Evolutionary conservation across 2,797 vertebrate genomes (phyloP), one percentile per base, ranked within the genome.

Genomic region (Girardinus metallicus): DNA sequence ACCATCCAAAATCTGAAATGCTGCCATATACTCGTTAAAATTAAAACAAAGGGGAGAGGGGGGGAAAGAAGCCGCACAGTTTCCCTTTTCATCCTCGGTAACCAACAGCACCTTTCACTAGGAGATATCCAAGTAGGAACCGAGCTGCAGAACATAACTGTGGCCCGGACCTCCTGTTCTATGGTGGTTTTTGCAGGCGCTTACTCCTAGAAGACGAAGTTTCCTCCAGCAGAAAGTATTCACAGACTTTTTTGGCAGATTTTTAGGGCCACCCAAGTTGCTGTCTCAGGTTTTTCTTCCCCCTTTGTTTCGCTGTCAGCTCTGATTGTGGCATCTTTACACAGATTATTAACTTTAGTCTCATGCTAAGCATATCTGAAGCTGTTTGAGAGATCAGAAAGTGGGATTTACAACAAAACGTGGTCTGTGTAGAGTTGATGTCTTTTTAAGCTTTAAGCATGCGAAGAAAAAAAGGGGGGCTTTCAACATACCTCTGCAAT

Each of bases 1-100:
- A 89, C 82, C 80, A 79, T 90, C 87, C 87, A 86, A 83, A 80
- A 80, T 90, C 87, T 88, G 87, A 91, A 83, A 86, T 60, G n/a
- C 73, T 75, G 77, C 79, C 77, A 86, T 76, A 34, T 62, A 82
- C 78, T 83, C 46, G 77, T 47, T 78, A 82, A 87, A 89, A 91
- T 83, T 80, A 90, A 92, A 81, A 91, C 55, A 80, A 36, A 13
- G 81, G 70, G 51, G 6, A 36, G 1, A 81, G 62, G 51, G 4
- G 41, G 6, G 78, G 79, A 64, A 71, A 4, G 80, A 53, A 78
- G 73, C 21, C 36, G 31, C 39, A 12, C 12, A 51, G 41, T 75
- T 91, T 86, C 76, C 49, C 80, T 62, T 83, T 80, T 47, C 46
- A 53, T 8, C 43, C 79, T 70, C 18, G 15, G 49, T 51, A 51